Base-by-base conservation (phyloP, 2,797 vertebrate genomes). In the Jordanella pulchra region DNA sequence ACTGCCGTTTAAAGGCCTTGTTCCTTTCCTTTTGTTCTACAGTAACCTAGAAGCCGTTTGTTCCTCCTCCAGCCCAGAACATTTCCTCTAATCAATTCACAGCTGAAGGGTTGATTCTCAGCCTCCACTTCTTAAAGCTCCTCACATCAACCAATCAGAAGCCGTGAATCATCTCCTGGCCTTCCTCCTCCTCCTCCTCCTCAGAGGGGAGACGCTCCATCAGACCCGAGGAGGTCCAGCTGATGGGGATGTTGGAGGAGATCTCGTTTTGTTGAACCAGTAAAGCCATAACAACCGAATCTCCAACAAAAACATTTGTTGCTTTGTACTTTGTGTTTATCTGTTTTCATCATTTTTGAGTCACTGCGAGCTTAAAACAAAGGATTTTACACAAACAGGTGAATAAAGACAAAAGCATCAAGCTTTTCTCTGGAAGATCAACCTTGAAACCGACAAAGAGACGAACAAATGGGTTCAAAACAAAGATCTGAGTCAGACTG, bases 111-210 rank as follows among this genome's bases (percentile, higher is more conserved):
- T 73, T 65, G 66, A 75, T 64, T 79, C 76, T 58, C 55, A 72
- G 56, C 63, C 63, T 51, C 17, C 65, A 42, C 69, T 77, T 75
- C 64, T 79, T 72, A 56, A 51, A 76, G 54, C 60, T 58, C 80
- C 79, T 76, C 56, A 72, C 48, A 55, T 75, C 65, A 35, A 63
- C 83, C 77, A 79, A 77, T 85, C 79, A 75, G 66, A 75, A 14
- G 66, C 44, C 35, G 27, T 50, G 67, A 76, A 69, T 50, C 78
- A 28, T 39, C 76, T 80, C 51, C 79, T 73, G 58, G 47, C 69
- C 50, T 72, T 69, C 45, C 56, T 77, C 30, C 32, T 61, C 32
- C 58, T 61, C 30, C 56, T 65, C n/a, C 65, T 71, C 39, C 15
- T 74, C 17, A 2, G 51, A 72, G 14, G 11, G 47, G 50, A 14